phyloP scores from a whole-genome alignment of 2,113 vertebrate species.

The Fukomys damarensis region DNA sequence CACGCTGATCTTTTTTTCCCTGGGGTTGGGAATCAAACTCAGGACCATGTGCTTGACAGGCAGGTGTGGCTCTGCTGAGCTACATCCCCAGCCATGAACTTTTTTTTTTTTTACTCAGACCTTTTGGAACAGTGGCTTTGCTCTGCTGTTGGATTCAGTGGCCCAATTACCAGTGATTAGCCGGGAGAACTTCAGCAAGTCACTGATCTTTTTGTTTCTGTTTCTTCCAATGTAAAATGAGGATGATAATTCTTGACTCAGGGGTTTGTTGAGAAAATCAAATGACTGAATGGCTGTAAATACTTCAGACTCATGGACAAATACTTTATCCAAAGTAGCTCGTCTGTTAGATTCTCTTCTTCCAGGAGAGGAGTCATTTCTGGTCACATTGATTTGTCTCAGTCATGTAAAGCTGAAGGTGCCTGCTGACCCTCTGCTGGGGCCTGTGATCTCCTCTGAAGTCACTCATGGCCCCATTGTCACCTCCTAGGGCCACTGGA shows the following conservation, averaged over 20 bases:
- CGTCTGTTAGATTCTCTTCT: not conserved
- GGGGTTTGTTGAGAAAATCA: not conserved
- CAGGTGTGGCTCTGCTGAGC: too few relatives aligned
- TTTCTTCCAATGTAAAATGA: not conserved
- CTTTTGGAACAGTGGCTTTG: not conserved
- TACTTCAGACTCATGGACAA: not conserved
- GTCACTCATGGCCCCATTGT: not conserved
- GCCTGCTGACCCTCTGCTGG: not conserved
- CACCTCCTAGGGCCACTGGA: not conserved
- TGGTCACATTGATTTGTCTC: not conserved
- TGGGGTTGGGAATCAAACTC: too few relatives aligned
- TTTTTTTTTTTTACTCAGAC: not conserved
- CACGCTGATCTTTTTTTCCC: not conserved
- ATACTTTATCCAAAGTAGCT: not conserved
- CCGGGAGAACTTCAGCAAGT: not conserved
- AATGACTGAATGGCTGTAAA: constrained; percentile 22
- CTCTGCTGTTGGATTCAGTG: not conserved
- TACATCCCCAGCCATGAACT: not conserved
- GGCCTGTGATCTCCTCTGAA: not conserved
- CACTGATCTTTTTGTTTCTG: not conserved
- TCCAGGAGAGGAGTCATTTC: not conserved
- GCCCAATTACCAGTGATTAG: not conserved
- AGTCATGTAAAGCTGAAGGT: not conserved
- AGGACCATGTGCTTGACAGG: too few relatives aligned
- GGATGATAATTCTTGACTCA: not conserved